Base-by-base conservation (phyloP, 2,797 vertebrate genomes). In the Squalus acanthias region DNA sequence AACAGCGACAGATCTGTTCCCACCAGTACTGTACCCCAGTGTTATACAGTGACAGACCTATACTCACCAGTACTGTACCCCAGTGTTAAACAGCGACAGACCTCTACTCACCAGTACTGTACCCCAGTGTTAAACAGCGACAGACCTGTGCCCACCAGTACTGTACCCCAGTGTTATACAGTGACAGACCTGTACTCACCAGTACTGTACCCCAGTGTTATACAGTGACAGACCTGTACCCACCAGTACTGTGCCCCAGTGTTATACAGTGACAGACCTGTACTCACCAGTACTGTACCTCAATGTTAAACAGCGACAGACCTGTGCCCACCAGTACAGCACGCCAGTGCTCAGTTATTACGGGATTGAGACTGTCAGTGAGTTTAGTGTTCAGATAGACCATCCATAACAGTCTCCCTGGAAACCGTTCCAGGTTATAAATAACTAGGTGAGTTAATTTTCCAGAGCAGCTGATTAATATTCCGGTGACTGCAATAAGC, bases 351-450 rank as follows among this genome's bases (percentile, higher is more conserved):
- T 65, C 15, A 65, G 89, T 33, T 17, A 63, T 60, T 22, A 7
- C 13, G 60, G 5, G 63, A 20, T 39, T 92, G 29, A 63, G 10
- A 60, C 8, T 89, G 24, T 57, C 3, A 60, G 10, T 33, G 57
- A 85, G 82, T 20, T 65, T 29, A 20, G 29, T n/a, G 5, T n/a
- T 92, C 33, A 92, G 33, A 33, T n/a, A 1, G 60, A 17, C 33
- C 15, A 92, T n/a, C 60, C 29, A n/a, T 6, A 92, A 92, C 89
- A 65, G 5, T 33, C 33, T 92, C 33, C 63, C 33, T 92, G 33
- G 88, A 91, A 33, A 91, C 29, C 5, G 89, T 65, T 92, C 89
- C 89, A 92, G 89, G 63, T 92, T 65, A 65, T 65, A 92, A 92
- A 92, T 92, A 65, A 65, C 89, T 92, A n/a, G 65, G 89, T 17